These are phyloP conservation scores for Pantala flavescens DNA, from an alignment of 1,140 invertebrate species.

Conservation along the genomic window DNA sequence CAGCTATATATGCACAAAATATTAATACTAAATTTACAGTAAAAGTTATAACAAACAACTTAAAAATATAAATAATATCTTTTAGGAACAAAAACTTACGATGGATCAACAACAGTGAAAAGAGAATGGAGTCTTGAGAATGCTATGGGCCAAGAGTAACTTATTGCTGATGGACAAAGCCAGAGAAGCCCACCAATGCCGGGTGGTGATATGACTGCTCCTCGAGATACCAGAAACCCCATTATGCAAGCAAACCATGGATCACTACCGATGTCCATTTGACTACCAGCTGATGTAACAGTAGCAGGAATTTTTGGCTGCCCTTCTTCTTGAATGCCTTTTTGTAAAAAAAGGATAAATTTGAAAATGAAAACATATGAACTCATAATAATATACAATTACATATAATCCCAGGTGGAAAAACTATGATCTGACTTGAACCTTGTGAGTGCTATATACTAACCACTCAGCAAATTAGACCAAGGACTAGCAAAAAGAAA, in stretches of 20 bases:
- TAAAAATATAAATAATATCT: no score
- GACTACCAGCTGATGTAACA: not conserved
- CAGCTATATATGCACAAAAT: no score
- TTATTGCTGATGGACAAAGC: constrained; percentile 70
- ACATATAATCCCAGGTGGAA: not conserved
- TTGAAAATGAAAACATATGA: not conserved
- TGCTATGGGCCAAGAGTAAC: constrained; percentile 91
- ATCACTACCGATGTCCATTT: constrained; percentile 41
- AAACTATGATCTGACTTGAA: constrained; percentile 7
- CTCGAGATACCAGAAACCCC: constrained; percentile 66
- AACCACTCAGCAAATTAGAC: no score
- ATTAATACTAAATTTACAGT: no score
- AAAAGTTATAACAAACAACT: no score
- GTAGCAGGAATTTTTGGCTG: not conserved
- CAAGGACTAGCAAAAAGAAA: no score
- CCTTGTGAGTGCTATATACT: no score
- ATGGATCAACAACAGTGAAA: constrained; percentile 90
- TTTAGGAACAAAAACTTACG: no score
- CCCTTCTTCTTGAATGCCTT: constrained; percentile 52
- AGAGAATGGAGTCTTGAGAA: constrained; percentile 82
- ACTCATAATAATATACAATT: constrained; percentile 15
- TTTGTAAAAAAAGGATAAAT: constrained; percentile 21
- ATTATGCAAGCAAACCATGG: constrained; percentile 84
- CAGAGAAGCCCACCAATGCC: constrained; percentile 37
- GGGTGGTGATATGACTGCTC: constrained; percentile 35